These are phyloP conservation scores for Catharus fuscescens DNA, from an alignment of 2,113 vertebrate genomes.

Conservation along the genomic window DNA sequence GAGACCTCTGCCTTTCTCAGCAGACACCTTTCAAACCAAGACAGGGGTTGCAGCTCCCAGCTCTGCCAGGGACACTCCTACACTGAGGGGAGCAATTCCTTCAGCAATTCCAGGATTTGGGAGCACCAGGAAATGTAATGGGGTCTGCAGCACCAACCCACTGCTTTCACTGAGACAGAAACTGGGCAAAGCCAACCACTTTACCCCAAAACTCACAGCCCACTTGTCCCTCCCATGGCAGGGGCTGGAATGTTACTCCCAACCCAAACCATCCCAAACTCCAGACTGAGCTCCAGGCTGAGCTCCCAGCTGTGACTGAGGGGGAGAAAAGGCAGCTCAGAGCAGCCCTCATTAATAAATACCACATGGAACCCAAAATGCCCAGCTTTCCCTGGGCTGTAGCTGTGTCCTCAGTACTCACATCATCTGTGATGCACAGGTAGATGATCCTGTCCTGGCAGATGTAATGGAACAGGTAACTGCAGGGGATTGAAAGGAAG, in stretches of 20 bases:
- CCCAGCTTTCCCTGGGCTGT: neutral
- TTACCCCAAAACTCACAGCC: neutral
- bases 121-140: neutral
- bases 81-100: neutral
- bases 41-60: neutral
- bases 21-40: too few relatives aligned
- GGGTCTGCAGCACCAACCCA: neutral
- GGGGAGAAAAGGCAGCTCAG: neutral
- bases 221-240: too few relatives aligned
- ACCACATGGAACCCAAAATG: neutral
- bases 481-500: constrained; percentile 62
- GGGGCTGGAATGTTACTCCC: neutral
- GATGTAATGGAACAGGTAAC: constrained; percentile 98
- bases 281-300: neutral
- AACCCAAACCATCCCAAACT: neutral
- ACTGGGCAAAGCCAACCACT: neutral
- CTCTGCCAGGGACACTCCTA: neutral
- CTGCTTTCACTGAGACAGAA: neutral
- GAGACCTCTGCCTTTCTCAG: too few relatives aligned
- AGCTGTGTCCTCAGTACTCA: constrained; percentile 78
- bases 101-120: neutral
- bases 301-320: neutral
- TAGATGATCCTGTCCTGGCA: constrained; percentile 98
- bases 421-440: constrained; percentile 97
- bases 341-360: neutral